Base-by-base conservation (phyloP, 2,888 invertebrate genomes). In the Notocelia uddmanniana region DNA sequence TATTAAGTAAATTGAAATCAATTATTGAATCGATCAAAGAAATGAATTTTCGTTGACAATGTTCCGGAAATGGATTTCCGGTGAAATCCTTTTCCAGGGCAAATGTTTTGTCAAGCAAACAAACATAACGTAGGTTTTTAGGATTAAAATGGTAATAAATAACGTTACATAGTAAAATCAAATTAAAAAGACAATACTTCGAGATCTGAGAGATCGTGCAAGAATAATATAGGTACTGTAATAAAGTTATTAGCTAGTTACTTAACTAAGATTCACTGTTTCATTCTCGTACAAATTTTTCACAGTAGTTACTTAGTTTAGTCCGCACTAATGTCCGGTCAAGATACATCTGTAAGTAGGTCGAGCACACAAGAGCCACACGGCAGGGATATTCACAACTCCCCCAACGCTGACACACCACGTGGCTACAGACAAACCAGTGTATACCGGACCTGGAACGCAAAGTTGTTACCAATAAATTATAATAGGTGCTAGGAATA, bases 1-100 rank as follows among this genome's bases (percentile, higher is more conserved):
- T 59, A n/a, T 37, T 59, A 59, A 9, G 58, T 19, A 59, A 59
- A 59, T 59, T 59, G 37, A 59, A 59, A 59, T 59, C 45, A 37
- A 37, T 59, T 58, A 34, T 58, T 59, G 37, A 37, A 58, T 57
- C 34, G 21, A 15, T 19, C 37, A 59, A 59, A 21, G 19, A 41
- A 59, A 37, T 37, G 58, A n/a, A 45, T 31, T 37, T 59, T 21
- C 19, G 6, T 37, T 37, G 34, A 41, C 37, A 21, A 59, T 59
- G 6, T n/a, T 45, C n/a, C 45, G 37, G 6, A 19, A 37, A 37
- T 41, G 13, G 13, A 37, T 59, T 59, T 59, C 58, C 58, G 37
- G 31, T n/a, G 11, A 34, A 19, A 8, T 57, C 11, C 5, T n/a
- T 57, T 31, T 23, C 10, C 5, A 11, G 18, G 11, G 31, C 31